Conservation (phyloP, 2,888 invertebrate species). For the Tholera decimalis region DNA sequence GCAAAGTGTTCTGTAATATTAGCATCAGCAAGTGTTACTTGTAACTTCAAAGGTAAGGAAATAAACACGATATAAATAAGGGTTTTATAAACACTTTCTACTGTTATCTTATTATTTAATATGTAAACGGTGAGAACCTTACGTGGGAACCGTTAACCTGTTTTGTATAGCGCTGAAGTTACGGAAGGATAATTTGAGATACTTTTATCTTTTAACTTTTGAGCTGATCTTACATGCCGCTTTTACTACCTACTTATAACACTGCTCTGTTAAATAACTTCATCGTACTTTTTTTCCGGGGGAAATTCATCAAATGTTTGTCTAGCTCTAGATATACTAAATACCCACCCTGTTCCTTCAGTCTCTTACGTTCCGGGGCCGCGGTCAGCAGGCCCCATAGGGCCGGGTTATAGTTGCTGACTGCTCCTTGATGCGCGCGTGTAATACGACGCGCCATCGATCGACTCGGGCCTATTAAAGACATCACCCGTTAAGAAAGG, state of each 20-base stretch:
- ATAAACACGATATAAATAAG: conserved; percentile 54
- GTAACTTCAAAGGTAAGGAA: conserved; percentile 63
- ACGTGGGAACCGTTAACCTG: conserved; percentile 47
- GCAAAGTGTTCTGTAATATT: conserved; percentile 53
- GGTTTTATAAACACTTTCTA: conserved; percentile 64
- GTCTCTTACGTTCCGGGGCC: too few relatives aligned
- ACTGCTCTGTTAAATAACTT: neutral
- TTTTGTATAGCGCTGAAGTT: conserved; percentile 23
- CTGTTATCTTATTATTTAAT: conserved; percentile 58
- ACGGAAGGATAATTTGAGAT: conserved; percentile 30
- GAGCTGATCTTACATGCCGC: neutral
- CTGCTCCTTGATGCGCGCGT: too few relatives aligned
- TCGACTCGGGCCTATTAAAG: too few relatives aligned
- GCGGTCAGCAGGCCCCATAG: too few relatives aligned
- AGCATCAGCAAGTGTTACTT: conserved; percentile 47
- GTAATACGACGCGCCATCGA: too few relatives aligned
- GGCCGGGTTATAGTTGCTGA: too few relatives aligned
- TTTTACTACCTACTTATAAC: neutral
- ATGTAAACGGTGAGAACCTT: conserved; percentile 34
- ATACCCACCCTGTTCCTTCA: too few relatives aligned
- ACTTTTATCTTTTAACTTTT: conserved; percentile 21
- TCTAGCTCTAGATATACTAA: too few relatives aligned
- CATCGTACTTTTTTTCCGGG: neutral
- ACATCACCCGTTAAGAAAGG: too few relatives aligned
- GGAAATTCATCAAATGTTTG: too few relatives aligned